phyloP scores from a whole-genome alignment of 64 coral and sea anemone species.

The Acropora tenuis region DNA sequence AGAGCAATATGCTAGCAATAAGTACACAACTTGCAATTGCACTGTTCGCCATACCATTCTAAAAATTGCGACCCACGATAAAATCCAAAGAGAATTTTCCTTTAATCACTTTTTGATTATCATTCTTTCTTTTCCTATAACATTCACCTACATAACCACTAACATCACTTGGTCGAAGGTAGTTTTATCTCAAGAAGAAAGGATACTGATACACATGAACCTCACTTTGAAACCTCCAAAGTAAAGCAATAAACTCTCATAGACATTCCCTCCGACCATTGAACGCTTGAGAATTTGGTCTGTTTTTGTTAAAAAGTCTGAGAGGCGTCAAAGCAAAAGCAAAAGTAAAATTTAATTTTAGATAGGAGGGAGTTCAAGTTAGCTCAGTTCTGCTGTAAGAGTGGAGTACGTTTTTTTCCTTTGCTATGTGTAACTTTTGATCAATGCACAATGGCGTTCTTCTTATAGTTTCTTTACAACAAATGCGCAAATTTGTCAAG shows the following conservation, averaged over 20 bases:
- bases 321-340: constrained; percentile 4
- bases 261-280: not conserved
- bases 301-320: constrained; percentile 12
- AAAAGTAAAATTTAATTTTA: not conserved
- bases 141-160: constrained; percentile 16
- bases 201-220: not conserved
- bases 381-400: not conserved
- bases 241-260: not conserved
- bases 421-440: not conserved
- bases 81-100: constrained; percentile 17
- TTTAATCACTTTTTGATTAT: constrained; percentile 4
- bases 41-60: constrained; percentile 4
- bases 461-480: not conserved
- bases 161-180: not conserved
- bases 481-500: not conserved
- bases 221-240: not conserved
- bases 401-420: not conserved
- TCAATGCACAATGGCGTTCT: not conserved
- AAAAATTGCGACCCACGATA: not conserved
- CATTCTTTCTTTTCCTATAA: not conserved
- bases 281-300: not conserved
- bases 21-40: constrained; percentile 2
- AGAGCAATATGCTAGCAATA: constrained; percentile 17
- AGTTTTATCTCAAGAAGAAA: constrained; percentile 4
- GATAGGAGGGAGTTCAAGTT: not conserved